These are phyloP conservation scores for Octodon degus DNA, from an alignment of 2,113 vertebrate species.

Conservation along the genomic window DNA sequence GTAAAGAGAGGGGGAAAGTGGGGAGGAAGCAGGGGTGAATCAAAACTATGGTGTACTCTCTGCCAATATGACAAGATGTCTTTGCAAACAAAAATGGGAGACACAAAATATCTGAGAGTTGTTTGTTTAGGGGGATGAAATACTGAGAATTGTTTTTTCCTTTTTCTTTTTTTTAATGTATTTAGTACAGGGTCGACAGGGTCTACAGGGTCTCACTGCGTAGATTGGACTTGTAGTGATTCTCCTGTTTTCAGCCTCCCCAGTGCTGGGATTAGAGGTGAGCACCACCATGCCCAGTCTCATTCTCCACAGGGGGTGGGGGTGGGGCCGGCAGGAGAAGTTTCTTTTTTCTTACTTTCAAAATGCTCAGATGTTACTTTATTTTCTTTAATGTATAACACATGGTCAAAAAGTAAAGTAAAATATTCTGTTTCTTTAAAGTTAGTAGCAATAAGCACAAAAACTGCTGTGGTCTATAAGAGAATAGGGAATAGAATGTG, in stretches of 20 bases:
- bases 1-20: background rate
- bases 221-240: too few species aligned
- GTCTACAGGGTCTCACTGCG: too few species aligned
- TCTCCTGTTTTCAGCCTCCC: too few species aligned
- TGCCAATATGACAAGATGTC: background rate
- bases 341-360: background rate
- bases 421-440: constrained; percentile 8
- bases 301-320: too few species aligned
- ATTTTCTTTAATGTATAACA: background rate
- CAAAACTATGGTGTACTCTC: too few species aligned
- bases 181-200: too few species aligned
- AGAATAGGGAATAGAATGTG: background rate
- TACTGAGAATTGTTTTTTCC: background rate
- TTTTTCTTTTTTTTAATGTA: background rate
- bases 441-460: constrained; percentile 37
- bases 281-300: too few species aligned
- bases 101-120: background rate
- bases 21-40: background rate
- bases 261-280: too few species aligned
- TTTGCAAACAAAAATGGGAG: background rate
- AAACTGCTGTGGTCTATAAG: background rate
- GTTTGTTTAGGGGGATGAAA: background rate
- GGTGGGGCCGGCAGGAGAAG: background rate
- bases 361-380: background rate
- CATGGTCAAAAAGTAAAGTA: constrained; percentile 17